Evolutionary conservation across 2,797 vertebrate genomes (phyloP), one percentile per base, ranked within the genome.

Genomic region (Numenius phaeopus): DNA sequence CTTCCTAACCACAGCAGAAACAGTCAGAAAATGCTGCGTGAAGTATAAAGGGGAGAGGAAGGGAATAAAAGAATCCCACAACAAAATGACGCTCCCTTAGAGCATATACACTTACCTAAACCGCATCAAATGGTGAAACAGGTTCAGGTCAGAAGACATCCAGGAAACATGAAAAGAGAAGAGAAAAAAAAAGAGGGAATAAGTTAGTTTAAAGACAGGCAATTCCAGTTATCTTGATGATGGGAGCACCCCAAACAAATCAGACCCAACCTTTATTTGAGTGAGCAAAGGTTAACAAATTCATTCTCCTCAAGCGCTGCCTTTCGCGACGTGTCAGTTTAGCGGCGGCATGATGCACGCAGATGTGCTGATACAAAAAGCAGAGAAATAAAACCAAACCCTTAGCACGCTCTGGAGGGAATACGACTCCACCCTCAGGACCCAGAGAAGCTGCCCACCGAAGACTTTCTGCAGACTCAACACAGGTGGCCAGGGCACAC

Each of bases 101-200:
- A 95, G 57, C 21, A 32, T 6, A 23, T 1, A 29, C 42, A 94
- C 96, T 96, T 76, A 97, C 96, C 96, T 97, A 71, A 70, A 62
- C 37, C 47, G 2, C 14, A 65, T 10, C 72, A 67, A 47, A 71
- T 2, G 40, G 78, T 23, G 37, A 47, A 47, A 79, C 23, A 24
- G 3, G 23, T 47, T 84, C 81, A 26, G n/a, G 66, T 54, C 71
- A 86, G 64, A 18, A 47, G 47, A 14, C 89, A 72, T 32, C 92
- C 76, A 18, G 76, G 46, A 82, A 80, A 85, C 87, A 94, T 96
- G 91, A 17, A 90, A 91, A 78, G 70, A 65, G 9, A 26, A 26
- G 23, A 73, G 10, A 23, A 62, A 65, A 67, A 64, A 55, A 80
- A 17, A 84, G 4, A 75, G 3, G 7, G 8, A 76, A 49, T 22